Base-by-base conservation (phyloP, 2,113 vertebrate species). In the Nyctibius bracteatus region DNA sequence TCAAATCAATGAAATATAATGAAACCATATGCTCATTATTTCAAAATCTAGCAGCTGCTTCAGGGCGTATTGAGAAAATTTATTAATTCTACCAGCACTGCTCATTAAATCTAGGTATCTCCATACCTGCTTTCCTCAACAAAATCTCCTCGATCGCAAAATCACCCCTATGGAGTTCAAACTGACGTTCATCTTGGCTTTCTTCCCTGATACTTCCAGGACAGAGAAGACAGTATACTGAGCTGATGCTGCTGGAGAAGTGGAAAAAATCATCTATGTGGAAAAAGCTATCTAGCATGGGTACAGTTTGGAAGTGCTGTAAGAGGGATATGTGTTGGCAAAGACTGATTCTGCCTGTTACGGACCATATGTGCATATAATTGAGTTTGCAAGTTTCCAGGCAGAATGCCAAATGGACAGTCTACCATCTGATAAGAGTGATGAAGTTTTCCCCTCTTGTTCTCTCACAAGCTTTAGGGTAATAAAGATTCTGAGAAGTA, bases 11-110 rank as follows among this genome's bases (percentile, higher is more conserved):
- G 98, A 98, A 98, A 98, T 98, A 97, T 97, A 97, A 98, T 98
- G 97, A 98, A 98, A 98, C 97, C 98, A 97, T 98, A 98, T 98
- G 98, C 92, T 98, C 97, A 97, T 98, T 98, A 98, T 97, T 98
- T 98, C 96, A 98, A 97, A 97, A 96, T 91, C 96, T 86, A 98
- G 79, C 97, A 98, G 97, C 96, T 97, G 98, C 97, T 98, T 97
- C 94, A 84, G 98, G 97, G 97, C 97, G 87, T 96, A 97, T 97
- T 96, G 95, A 91, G 90, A 91, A 97, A 95, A 98, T 97, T 98
- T 98, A 98, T 98, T 98, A 98, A 98, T 98, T 98, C 95, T 88
- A 97, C 97, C 63, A 92, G 81, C 93, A 94, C 46, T 83, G 86
- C 97, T 98, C 97, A 97, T 98, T 98, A 97, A 98, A 94, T 87